Conservation (phyloP, 2,888 invertebrate genomes). For the Ethmia dodecea region DNA sequence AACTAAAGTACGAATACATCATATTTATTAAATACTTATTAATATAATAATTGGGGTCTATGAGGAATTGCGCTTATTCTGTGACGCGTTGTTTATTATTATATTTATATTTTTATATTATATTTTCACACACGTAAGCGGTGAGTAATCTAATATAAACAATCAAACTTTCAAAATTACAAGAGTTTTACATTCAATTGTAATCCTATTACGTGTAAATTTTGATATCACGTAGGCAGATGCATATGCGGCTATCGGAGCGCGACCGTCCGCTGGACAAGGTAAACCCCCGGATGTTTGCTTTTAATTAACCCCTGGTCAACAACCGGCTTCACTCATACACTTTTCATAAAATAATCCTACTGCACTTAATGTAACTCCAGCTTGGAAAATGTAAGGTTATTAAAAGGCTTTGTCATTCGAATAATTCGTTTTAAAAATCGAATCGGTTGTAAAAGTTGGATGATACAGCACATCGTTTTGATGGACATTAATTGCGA, state of each 20-base stretch:
- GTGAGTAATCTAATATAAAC: too few species aligned
- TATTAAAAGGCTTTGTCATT: conserved; percentile 3
- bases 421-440: conserved; percentile 23
- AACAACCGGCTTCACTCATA: conserved; percentile 55
- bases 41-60: too few species aligned
- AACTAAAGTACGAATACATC: too few species aligned
- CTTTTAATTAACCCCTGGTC: conserved; percentile 70
- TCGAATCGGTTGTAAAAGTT: conserved; percentile 18
- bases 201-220: too few species aligned
- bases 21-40: too few species aligned
- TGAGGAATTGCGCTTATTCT: too few species aligned
- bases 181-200: too few species aligned
- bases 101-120: too few species aligned
- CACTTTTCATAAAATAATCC: conserved; percentile 68
- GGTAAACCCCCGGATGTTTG: conserved; percentile 56
- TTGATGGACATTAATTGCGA: conserved; percentile 32
- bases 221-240: conserved; percentile 7
- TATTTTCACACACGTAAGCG: too few species aligned
- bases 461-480: conserved; percentile 26
- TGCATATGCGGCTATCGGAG: conserved; percentile 28
- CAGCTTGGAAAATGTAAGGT: not conserved
- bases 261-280: conserved; percentile 40
- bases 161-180: too few species aligned
- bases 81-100: too few species aligned
- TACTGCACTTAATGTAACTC: conserved; percentile 13